Evolutionary conservation across 2,797 vertebrate species (phyloP), one percentile per base, ranked within the genome.

Genomic region (Cirrhinus molitorella): DNA sequence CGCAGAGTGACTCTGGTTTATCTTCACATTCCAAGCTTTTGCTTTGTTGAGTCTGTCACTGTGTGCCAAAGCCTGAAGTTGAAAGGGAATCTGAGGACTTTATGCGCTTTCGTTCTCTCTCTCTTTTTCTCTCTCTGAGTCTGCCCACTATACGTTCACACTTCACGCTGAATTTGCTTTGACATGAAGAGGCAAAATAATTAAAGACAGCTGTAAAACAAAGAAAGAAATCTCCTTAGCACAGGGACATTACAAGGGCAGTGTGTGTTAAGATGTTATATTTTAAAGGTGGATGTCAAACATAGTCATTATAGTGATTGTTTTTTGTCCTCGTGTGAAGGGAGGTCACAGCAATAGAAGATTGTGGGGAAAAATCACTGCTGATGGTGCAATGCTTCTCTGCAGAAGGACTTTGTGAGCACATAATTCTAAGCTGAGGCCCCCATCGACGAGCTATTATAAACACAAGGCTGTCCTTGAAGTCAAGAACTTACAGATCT

Each of bases 1-100:
- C 88, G 87, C 89, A 82, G 25, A 92, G 85, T 83, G 91, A 86
- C 89, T 90, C 89, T 21, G 66, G 89, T 90, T 94, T 91, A 93
- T 92, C 86, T 91, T 59, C 49, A 87, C 88, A 92, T 90, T 90
- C 88, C 88, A 78, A 84, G 89, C 88, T 90, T 82, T 92, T 88
- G 89, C 88, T 91, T 87, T 90, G 90, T 91, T 88, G 92, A 89
- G 86, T 88, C 88, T 76, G 79, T 87, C 83, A 89, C 89, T 70
- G 83, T 88, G 85, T 34, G 65, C 87, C 89, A 88, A 91, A 82
- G 80, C 88, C 85, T 76, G 6, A 80, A 87, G 89, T 92, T 90
- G 84, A 90, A 89, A 91, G 63, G 45, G 65, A 80, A 86, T 31
- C 66, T 72, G 87, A 84, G 83, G 79, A 83, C 72, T 83, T 83